These are phyloP conservation scores for Ameiurus melas DNA, from an alignment of 2,113 vertebrate genomes.

Conservation along the genomic window DNA sequence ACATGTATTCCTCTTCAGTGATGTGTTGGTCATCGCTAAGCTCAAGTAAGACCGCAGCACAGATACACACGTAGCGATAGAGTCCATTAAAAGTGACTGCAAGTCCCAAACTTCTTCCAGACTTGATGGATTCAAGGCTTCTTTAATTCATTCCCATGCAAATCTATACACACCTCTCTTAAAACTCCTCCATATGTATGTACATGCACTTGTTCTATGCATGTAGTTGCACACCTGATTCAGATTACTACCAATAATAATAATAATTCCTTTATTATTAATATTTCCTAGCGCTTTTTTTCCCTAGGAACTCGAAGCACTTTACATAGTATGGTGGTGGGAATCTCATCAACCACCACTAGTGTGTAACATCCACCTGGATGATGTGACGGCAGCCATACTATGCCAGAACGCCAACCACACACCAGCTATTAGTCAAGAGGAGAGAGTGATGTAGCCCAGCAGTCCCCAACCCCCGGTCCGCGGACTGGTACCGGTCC, in stretches of 20 bases:
- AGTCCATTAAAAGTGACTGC: not conserved
- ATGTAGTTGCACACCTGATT: not conserved
- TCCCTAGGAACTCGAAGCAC: too few species aligned
- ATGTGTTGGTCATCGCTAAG: conserved; percentile 70
- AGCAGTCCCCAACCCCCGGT: too few species aligned
- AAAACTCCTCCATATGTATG: not conserved
- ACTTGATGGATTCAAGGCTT: not conserved
- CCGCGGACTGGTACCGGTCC: too few species aligned
- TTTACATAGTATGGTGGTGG: too few species aligned
- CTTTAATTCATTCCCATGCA: not conserved
- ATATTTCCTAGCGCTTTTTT: too few species aligned
- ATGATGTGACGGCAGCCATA: too few species aligned
- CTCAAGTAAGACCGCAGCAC: conserved; percentile 64
- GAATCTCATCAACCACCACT: too few species aligned
- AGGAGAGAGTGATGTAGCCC: too few species aligned
- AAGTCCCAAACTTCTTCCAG: not conserved
- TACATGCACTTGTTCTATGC: not conserved
- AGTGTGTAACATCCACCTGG: too few species aligned
- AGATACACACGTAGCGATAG: not conserved
- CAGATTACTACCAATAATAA: not conserved
- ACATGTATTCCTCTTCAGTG: conserved; percentile 72
- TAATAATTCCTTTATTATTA: too few species aligned
- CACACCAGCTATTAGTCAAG: too few species aligned
- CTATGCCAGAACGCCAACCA: too few species aligned
- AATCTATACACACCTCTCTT: not conserved